Percentiles rank a stretch among this genome's conserved stretches.
Evolutionary conservation across 2,113 vertebrate species (phyloP).

Genomic region (Micronisus gabar): DNA sequence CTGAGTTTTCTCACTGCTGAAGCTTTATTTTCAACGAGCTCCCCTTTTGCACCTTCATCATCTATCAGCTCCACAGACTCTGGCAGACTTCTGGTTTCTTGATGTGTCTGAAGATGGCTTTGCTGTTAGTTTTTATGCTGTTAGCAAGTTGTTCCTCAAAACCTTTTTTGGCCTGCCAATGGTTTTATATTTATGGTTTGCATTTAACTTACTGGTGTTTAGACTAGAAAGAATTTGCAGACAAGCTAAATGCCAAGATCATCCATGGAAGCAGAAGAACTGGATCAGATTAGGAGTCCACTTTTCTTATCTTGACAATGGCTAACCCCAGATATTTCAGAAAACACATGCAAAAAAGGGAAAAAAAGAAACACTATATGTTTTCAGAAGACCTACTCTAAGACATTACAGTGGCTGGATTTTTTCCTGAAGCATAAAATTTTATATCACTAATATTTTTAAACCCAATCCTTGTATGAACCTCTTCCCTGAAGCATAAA

Average conservation of each 20-base stretch:
- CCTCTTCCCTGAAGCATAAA: not conserved
- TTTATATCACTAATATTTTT: not conserved
- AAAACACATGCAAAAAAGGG: not conserved
- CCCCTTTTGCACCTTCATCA: not conserved
- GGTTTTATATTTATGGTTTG: slow-evolving; percentile 31
- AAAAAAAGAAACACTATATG: not conserved
- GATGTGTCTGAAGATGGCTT: not conserved
- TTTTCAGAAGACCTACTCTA: not conserved
- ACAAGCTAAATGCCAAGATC: slow-evolving; percentile 31
- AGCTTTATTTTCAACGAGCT: not conserved
- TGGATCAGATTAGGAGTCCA: slow-evolving; percentile 21
- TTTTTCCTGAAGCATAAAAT: not conserved
- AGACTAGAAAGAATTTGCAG: slow-evolving; percentile 46
- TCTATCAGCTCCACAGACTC: not conserved
- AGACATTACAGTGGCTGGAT: not conserved
- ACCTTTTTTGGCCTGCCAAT: not conserved
- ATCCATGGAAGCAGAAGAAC: not conserved
- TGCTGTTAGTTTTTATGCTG: not conserved
- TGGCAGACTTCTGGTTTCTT: not conserved
- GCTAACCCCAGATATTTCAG: not conserved
- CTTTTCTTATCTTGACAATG: slow-evolving; percentile 24
- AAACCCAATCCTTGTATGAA: not conserved
- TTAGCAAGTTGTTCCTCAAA: slow-evolving; percentile 20
- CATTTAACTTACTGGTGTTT: slow-evolving; percentile 33
- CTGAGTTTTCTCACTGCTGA: not conserved